These are phyloP conservation scores for Pseudonaja textilis DNA, from an alignment of 2,113 vertebrate species.

Conservation along the genomic window DNA sequence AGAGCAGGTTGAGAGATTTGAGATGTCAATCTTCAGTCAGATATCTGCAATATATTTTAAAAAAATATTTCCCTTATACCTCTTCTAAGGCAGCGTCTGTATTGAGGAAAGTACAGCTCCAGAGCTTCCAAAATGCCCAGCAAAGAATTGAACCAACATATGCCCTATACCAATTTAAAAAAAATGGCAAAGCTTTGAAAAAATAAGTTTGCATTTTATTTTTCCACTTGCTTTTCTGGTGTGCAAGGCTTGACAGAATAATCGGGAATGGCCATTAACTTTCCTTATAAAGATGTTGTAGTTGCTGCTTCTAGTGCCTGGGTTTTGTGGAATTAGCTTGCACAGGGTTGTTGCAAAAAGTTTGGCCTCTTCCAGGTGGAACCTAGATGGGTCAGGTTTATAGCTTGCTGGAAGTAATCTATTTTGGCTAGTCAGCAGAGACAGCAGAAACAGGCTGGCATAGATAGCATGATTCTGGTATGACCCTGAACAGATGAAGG, in stretches of 20 bases:
- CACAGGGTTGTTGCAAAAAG: not conserved
- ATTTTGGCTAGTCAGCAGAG: not conserved
- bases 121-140: not conserved
- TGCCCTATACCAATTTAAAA: not conserved
- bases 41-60: not conserved
- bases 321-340: not conserved
- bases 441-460: too few relatives aligned
- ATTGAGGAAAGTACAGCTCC: not conserved
- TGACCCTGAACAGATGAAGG: not conserved
- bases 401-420: not conserved
- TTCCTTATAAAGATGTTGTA: not conserved
- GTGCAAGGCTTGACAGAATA: not conserved
- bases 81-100: not conserved
- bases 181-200: not conserved
- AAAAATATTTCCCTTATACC: not conserved
- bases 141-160: not conserved
- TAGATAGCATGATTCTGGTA: not conserved
- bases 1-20: not conserved
- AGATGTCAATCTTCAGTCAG: not conserved
- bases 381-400: not conserved
- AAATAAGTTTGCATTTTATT: not conserved
- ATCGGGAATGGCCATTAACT: not conserved
- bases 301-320: not conserved
- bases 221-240: not conserved
- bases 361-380: not conserved